A percentile compares a stretch with the other conserved stretches of the same genome.
Conservation (phyloP, 2,113 vertebrate species). For the Pampusana beccarii region DNA sequence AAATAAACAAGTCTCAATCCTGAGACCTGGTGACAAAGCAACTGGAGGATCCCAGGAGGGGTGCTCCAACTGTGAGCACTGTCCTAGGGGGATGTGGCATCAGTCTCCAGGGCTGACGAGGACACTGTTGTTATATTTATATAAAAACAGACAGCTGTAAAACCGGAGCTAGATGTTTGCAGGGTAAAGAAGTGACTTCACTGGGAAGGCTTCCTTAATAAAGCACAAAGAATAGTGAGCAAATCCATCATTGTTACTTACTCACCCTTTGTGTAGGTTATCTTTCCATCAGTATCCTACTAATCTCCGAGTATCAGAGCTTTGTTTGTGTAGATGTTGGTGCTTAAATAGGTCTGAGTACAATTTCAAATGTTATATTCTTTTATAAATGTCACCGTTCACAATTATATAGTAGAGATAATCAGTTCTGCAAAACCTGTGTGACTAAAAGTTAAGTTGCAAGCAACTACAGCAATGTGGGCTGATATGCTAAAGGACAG, state of each 20-base stretch:
- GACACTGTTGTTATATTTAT: not conserved
- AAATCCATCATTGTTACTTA: not conserved
- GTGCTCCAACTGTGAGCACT: not conserved
- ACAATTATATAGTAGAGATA: not conserved
- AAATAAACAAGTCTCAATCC: not conserved
- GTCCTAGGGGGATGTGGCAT: not conserved
- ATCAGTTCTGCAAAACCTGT: not conserved
- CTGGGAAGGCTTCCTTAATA: not conserved
- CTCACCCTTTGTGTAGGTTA: not conserved
- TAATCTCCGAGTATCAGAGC: not conserved
- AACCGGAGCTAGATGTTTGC: not conserved
- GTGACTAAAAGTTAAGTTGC: not conserved
- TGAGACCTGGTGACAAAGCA: not conserved
- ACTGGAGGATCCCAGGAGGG: not conserved
- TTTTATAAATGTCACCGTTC: conserved; percentile 3
- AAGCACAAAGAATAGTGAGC: not conserved
- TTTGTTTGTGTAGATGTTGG: conserved; percentile 10
- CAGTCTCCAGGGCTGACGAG: not conserved
- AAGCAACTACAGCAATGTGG: not conserved
- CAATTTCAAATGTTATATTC: not conserved
- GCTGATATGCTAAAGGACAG: not conserved
- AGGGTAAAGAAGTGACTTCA: conserved; percentile 42
- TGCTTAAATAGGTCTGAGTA: not conserved
- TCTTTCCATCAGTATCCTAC: not conserved
- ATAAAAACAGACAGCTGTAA: not conserved